A percentile compares a stretch with the other conserved stretches of the same genome.
Conservation (phyloP, 2,797 vertebrate genomes). For the Melanotaenia maccullochi region DNA sequence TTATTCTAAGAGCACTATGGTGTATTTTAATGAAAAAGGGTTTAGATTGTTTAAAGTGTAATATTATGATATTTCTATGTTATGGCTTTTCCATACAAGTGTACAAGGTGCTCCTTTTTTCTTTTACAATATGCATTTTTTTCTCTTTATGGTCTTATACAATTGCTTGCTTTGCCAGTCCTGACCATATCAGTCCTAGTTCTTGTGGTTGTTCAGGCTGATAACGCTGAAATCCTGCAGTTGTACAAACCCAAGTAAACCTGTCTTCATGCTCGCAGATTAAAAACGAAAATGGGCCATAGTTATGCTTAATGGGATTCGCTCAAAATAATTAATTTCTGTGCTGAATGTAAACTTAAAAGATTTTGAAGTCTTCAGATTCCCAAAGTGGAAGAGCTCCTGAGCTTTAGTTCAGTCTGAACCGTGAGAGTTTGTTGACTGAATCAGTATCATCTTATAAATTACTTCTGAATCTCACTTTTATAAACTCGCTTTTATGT, state of each 20-base stretch:
- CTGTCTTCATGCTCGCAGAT: not conserved
- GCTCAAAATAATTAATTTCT: not conserved
- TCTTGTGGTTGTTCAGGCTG: not conserved
- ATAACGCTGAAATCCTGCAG: not conserved
- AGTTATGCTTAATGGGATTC: slow-evolving; percentile 1
- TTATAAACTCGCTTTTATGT: slow-evolving; percentile 56
- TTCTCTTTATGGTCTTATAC: not conserved
- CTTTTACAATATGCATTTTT: not conserved
- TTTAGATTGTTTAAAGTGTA: not conserved
- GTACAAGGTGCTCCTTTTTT: not conserved
- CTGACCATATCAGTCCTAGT: not conserved
- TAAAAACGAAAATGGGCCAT: not conserved
- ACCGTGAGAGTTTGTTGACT: slow-evolving; percentile 5
- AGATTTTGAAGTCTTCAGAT: not conserved
- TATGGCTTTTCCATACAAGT: slow-evolving; percentile 3
- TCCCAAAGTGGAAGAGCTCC: slow-evolving; percentile 25
- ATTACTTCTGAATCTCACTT: slow-evolving; percentile 49
- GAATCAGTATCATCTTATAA: slow-evolving; percentile 27
- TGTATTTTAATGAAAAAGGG: not conserved
- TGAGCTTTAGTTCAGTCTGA: slow-evolving; percentile 15
- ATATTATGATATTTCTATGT: not conserved
- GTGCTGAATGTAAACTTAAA: not conserved
- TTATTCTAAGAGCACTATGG: not conserved
- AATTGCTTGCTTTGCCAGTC: not conserved
- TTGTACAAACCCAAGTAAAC: slow-evolving; percentile 12